phyloP scores from a whole-genome alignment of 1,140 invertebrate species.

The Solenopsis invicta region DNA sequence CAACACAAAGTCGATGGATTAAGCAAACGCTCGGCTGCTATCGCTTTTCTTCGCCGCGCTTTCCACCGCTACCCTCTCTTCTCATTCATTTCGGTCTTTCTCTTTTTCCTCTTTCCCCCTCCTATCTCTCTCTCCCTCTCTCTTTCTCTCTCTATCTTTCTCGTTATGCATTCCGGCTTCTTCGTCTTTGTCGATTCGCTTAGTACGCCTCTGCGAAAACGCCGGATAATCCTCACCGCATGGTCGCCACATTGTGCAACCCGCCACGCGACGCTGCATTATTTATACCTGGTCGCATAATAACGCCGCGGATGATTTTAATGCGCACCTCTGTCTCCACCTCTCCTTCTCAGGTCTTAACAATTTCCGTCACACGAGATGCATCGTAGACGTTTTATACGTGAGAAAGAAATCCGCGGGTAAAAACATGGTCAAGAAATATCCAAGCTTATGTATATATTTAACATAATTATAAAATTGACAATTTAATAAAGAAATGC shows the following conservation, averaged over 20 bases:
- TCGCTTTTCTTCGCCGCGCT: slow-evolving; percentile 35
- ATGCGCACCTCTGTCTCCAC: slow-evolving; percentile 62
- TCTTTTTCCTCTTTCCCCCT: not conserved
- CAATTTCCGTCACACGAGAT: slow-evolving; percentile 3
- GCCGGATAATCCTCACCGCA: slow-evolving; percentile 77
- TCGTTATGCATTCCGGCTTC: slow-evolving; percentile 44
- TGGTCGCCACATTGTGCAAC: slow-evolving; percentile 76
- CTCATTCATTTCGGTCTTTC: not conserved
- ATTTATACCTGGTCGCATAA: slow-evolving; percentile 69
- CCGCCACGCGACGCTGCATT: slow-evolving; percentile 64
- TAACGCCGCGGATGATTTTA: slow-evolving; percentile 80
- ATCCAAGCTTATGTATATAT: not conserved
- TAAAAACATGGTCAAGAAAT: slow-evolving; percentile 10
- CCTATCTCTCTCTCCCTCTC: slow-evolving; percentile 50
- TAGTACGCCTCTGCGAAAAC: slow-evolving; percentile 67
- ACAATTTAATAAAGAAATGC: not conserved
- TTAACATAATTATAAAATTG: not conserved
- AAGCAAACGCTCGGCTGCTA: slow-evolving; percentile 66
- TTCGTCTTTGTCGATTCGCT: slow-evolving; percentile 61
- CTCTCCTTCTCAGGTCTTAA: slow-evolving; percentile 51
- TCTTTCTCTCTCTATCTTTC: slow-evolving; percentile 60
- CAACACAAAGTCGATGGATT: slow-evolving; percentile 70
- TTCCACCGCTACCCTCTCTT: not conserved
- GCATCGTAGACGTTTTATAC: not conserved
- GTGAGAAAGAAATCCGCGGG: not conserved